Evolutionary conservation across 1,140 invertebrate genomes (phyloP).

Genomic region (Meteorus sp.): DNA sequence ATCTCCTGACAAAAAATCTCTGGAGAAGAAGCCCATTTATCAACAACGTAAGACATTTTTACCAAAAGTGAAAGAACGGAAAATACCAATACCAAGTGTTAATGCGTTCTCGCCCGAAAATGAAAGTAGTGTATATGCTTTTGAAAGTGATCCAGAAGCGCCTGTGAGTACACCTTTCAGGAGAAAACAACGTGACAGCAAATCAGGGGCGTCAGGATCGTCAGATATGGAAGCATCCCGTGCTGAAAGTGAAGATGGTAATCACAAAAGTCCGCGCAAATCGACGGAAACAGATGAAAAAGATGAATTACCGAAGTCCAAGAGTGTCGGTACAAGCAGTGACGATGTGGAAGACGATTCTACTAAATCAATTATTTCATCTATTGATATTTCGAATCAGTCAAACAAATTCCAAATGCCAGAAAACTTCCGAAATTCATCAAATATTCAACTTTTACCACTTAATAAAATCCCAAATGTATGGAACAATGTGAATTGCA

Average conservation of each 20-base stretch:
- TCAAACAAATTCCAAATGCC: slow-evolving; percentile 48
- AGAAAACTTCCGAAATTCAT: slow-evolving; percentile 48
- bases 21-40: slow-evolving; percentile 59
- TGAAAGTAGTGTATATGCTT: slow-evolving; percentile 73
- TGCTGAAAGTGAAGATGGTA: slow-evolving; percentile 14
- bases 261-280: slow-evolving; percentile 9
- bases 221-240: slow-evolving; percentile 14
- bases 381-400: slow-evolving; percentile 20
- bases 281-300: background rate
- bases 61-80: slow-evolving; percentile 60
- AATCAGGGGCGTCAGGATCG: slow-evolving; percentile 31
- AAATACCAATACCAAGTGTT: slow-evolving; percentile 52
- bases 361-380: background rate
- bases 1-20: slow-evolving; percentile 42
- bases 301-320: slow-evolving; percentile 6
- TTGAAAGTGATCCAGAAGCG: slow-evolving; percentile 64
- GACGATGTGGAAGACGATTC: slow-evolving; percentile 24
- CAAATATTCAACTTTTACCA: slow-evolving; percentile 52
- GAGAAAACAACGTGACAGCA: slow-evolving; percentile 49
- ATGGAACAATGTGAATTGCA: slow-evolving; percentile 55
- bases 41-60: slow-evolving; percentile 60
- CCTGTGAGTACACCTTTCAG: slow-evolving; percentile 64
- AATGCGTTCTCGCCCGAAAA: slow-evolving; percentile 71
- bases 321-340: slow-evolving; percentile 16
- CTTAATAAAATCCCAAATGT: slow-evolving; percentile 52